These are phyloP conservation scores for Gallinago solitaria DNA, from an alignment of 2,797 vertebrate species.

Conservation along the genomic window DNA sequence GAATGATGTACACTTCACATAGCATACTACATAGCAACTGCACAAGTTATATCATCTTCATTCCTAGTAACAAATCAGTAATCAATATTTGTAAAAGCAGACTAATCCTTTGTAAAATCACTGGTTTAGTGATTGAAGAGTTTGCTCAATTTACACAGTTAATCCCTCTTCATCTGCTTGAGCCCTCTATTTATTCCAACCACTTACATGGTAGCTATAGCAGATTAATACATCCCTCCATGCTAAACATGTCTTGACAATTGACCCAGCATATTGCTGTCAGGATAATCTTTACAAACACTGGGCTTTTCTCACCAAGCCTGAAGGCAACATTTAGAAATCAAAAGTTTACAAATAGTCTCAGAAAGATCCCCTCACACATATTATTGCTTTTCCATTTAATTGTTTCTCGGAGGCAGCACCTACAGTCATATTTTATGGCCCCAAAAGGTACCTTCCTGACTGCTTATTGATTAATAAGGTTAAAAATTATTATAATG, in stretches of 20 bases:
- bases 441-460: neutral
- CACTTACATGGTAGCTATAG: slow-evolving; percentile 70
- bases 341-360: slow-evolving; percentile 76
- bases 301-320: slow-evolving; percentile 68
- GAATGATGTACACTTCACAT: slow-evolving; percentile 77
- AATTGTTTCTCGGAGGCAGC: slow-evolving; percentile 11
- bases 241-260: slow-evolving; percentile 79
- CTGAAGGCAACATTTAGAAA: slow-evolving; percentile 74
- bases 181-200: slow-evolving; percentile 81
- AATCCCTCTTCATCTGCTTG: slow-evolving; percentile 86
- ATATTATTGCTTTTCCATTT: neutral
- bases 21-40: slow-evolving; percentile 66
- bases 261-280: slow-evolving; percentile 77
- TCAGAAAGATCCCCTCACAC: slow-evolving; percentile 23
- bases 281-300: slow-evolving; percentile 82
- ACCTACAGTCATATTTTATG: neutral
- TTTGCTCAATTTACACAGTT: slow-evolving; percentile 84
- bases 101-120: slow-evolving; percentile 86
- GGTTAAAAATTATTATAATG: neutral
- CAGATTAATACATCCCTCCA: slow-evolving; percentile 79
- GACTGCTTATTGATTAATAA: neutral
- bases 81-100: slow-evolving; percentile 86
- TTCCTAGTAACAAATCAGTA: slow-evolving; percentile 81
- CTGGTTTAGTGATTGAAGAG: slow-evolving; percentile 83
- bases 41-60: slow-evolving; percentile 74